Base-by-base conservation (phyloP, 2,888 invertebrate genomes). In the Leptopilina drosophilae region DNA sequence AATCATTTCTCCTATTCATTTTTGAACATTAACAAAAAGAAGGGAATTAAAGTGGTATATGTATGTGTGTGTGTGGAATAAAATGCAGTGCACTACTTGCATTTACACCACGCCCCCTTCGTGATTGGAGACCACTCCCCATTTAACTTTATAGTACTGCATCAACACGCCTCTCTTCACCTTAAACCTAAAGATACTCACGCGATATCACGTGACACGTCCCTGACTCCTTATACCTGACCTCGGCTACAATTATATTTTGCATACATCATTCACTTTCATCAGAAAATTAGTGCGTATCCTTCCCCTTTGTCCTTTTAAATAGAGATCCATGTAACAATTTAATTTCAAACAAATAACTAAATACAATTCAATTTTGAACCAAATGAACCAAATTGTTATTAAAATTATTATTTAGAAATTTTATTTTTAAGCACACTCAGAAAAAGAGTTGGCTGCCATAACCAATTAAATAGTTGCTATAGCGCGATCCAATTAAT, bases 101-200 rank as follows among this genome's bases (percentile, higher is more conserved):
- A 66, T 65, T 62, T 56, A 77, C 40, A 88, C 88, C 89, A 89
- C 89, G 89, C 89, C 89, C 89, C 88, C 88, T 33, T 88, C 84
- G 85, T 89, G 86, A 89, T 89, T 87, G 86, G 85, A 89, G 86
- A 88, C 87, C 89, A 87, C 87, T 88, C 88, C 42, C 88, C 88
- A 88, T 87, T 83, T 80, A 78, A 76, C 81, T 83, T 79, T 78
- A 82, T 77, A 78, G 77, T 78, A 59, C 79, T 69, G 56, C 69
- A 73, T 26, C 69, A 14, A 56, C 33, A 73, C 69, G 69, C 73
- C 73, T 73, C 56, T 33, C 33, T 56, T 73, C 53, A 33, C 69
- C 49, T 69, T 69, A 69, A 69, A 53, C 69, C 69, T 53, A 7
- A 49, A 69, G 73, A 73, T 14, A 73, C 33, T 73, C 56, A 73